Percentiles rank a stretch among this genome's conserved stretches.
These are phyloP conservation scores for Eurystomus gularis DNA, from an alignment of 2,113 vertebrate species.

Conservation along the genomic window DNA sequence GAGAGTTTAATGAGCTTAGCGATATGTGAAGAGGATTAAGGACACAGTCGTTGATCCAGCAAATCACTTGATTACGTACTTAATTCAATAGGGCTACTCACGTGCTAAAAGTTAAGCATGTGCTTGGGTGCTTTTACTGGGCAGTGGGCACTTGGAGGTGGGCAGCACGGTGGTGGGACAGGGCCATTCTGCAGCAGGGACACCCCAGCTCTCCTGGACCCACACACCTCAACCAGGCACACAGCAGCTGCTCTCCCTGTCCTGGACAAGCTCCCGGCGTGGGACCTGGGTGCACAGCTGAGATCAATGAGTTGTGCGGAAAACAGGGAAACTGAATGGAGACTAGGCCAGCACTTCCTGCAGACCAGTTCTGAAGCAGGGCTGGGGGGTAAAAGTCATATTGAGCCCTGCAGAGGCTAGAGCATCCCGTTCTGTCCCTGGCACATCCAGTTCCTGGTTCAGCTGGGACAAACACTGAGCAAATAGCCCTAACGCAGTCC, in stretches of 20 bases:
- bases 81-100: slow-evolving; percentile 58
- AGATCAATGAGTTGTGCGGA: background rate
- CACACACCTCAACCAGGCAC: rapidly evolving
- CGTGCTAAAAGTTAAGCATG: background rate
- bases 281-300: rapidly evolving
- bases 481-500: background rate
- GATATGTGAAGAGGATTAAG: slow-evolving; percentile 65
- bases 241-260: rapidly evolving
- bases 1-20: slow-evolving; percentile 64
- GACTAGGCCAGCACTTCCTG: background rate
- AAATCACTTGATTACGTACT: slow-evolving; percentile 59
- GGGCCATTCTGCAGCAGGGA: background rate
- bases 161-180: background rate
- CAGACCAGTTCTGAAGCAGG: background rate
- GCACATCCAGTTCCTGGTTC: background rate
- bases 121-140: background rate
- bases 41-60: slow-evolving; percentile 41
- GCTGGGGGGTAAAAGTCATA: background rate
- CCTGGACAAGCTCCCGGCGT: rapidly evolving
- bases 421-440: background rate
- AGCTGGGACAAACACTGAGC: rapidly evolving
- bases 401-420: background rate
- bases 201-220: background rate
- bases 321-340: background rate
- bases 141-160: background rate